Conservation (phyloP, 64 coral and sea anemone genomes). For the Montipora cactus region DNA sequence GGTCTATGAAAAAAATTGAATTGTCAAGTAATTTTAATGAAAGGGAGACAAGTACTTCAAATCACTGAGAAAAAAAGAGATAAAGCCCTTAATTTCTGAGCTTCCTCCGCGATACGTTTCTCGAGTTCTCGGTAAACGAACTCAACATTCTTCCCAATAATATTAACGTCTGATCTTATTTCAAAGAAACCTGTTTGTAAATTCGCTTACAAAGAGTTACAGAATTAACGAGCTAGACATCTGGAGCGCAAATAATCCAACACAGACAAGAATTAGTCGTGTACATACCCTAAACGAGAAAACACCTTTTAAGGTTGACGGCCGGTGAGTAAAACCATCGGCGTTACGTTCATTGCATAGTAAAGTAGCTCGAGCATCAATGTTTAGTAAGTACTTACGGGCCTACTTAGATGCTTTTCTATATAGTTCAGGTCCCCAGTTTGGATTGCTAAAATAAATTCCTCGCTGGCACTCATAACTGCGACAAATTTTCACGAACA, state of each 20-base stretch:
- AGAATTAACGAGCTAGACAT: background rate
- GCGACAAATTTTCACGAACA: background rate
- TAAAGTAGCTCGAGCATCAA: background rate
- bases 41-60: background rate
- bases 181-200: background rate
- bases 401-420: conserved; percentile 37
- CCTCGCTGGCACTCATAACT: conserved; percentile 28
- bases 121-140: background rate
- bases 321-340: background rate
- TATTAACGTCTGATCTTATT: background rate
- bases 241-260: background rate
- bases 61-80: background rate
- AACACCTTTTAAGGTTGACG: background rate
- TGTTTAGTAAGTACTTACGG: background rate
- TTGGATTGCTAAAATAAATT: conserved; percentile 31
- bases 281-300: background rate
- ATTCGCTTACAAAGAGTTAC: background rate
- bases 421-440: conserved; percentile 19
- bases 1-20: background rate
- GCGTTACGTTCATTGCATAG: background rate
- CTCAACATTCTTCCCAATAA: background rate
- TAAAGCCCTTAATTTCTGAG: background rate
- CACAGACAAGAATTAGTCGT: background rate
- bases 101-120: background rate
- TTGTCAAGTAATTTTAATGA: background rate